These are phyloP conservation scores for Steatornis caripensis DNA, from an alignment of 2,113 vertebrate species.

Conservation along the genomic window DNA sequence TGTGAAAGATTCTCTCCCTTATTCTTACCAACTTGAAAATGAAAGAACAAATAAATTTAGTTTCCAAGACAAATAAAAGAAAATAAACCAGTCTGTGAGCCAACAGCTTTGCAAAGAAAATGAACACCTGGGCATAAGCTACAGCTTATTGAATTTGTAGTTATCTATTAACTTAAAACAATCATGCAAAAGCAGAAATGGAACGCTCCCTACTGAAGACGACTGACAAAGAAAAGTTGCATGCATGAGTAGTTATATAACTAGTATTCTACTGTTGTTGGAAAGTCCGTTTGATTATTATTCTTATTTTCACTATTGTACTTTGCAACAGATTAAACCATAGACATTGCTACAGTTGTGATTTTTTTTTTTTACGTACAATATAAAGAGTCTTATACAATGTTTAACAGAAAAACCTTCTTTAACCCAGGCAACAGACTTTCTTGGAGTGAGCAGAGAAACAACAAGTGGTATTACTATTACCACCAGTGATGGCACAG, in stretches of 20 bases:
- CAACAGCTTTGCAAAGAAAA: neutral
- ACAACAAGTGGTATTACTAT: no score
- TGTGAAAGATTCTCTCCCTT: neutral
- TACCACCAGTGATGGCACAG: no score
- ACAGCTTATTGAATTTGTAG: no score
- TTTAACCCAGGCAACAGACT: neutral
- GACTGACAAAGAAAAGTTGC: neutral
- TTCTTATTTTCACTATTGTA: neutral
- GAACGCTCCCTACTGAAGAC: neutral
- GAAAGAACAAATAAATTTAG: neutral
- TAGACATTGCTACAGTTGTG: neutral
- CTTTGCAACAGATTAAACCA: neutral
- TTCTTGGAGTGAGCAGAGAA: neutral
- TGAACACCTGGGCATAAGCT: neutral
- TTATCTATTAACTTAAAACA: neutral
- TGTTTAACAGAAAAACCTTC: neutral
- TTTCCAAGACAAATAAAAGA: neutral
- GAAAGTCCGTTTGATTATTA: neutral
- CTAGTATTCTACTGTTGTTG: neutral
- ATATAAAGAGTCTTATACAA: neutral
- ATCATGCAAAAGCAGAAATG: neutral
- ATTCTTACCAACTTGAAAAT: neutral
- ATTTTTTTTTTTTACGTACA: neutral
- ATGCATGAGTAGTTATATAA: accelerated
- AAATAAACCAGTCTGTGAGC: neutral